Base-by-base conservation (phyloP, 2,888 invertebrate genomes). In the Tenodera sinensis region DNA sequence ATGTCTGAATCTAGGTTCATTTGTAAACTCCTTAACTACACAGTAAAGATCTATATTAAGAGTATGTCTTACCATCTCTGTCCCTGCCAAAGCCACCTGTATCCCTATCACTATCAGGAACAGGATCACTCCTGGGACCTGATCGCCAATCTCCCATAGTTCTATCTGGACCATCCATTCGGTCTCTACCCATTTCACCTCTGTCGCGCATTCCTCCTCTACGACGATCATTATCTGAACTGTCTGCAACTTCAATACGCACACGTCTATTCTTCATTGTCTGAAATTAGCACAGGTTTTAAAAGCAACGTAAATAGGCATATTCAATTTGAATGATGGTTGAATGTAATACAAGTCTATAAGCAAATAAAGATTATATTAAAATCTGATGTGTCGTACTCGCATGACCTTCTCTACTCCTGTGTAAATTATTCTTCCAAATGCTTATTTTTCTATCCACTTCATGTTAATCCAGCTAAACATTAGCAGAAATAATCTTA, bases 101-200 rank as follows among this genome's bases (percentile, higher is more conserved):
- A 8, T 92, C 92, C 7, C 92, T 92, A 30, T 92, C 92, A 7
- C 90, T 89, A 42, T 94, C 92, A 86, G 94, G 93, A 25, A 95
- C 94, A 25, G 95, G 94, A 91, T 94, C 94, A 3, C 94, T 94
- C 47, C 96, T 94, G 81, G 96, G 96, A 0, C 96, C 96, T 1
- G 96, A 95, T 82, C 97, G 94, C 97, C 97, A 97, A 93, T 97
- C 96, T n/a, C 96, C 96, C 91, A 95, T 94, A 6, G 96, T 96
- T 86, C 96, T 95, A 92, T 96, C 97, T 83, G 94, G 94, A 89
- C 96, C 95, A 91, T 96, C 96, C 82, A 94, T 94, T 71, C 93
- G 92, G 88, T 92, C 92, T 82, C 93, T 92, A 89, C 91, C 92
- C 94, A 93, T 91, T 93, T 94, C 92, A 95, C 94, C 91, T 92